Evolutionary conservation across 2,888 invertebrate genomes (phyloP), one percentile per base, ranked within the genome.

Genomic region (Dryomyza anilis): DNA sequence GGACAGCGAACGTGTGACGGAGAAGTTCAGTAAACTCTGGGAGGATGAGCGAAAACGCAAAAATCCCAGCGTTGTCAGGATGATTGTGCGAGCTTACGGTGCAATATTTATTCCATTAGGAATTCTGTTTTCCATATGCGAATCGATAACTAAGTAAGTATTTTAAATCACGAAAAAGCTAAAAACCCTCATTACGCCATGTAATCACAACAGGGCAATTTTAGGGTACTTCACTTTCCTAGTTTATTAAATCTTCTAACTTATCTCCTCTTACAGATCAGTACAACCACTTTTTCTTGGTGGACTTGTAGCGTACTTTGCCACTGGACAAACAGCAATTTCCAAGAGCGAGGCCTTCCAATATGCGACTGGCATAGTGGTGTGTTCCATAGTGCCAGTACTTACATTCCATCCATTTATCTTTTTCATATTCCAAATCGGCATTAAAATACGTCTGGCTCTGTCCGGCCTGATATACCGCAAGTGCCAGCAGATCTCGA

Each of bases 391-490:
- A 6, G 65, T 86, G 36, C 86, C 87, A 65, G 85, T 88, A 45
- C 78, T 91, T 46, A 84, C 88, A 59, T 87, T 89, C 68, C 93
- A 93, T 80, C 91, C 91, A 0, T 91, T 90, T 76, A 90, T 92
- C 84, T 89, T 90, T 81, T 87, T 85, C 19, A 86, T 90, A 21
- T 85, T 89, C 69, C 88, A 90, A 78, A 85, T 89, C 71, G 91
- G 91, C 45, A 89, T 91, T 85, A 87, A 89, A 78, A 84, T 91
- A 70, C 85, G 92, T 1, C 84, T 93, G 0, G 90, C 90, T 0
- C 86, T 89, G 58, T 90, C 91, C 57, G 88, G 91, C 0, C 82
- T 93, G n/a, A 86, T 94, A 61, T 93, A 91, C 75, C 86, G 89
- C 69, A 93, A 93, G 70, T 86, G 87, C 10, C 80, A 89, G 45